A percentile compares a stretch with the other conserved stretches of the same genome.
Evolutionary conservation across 2,888 invertebrate species (phyloP).

Genomic region (Microplitis manilae): DNA sequence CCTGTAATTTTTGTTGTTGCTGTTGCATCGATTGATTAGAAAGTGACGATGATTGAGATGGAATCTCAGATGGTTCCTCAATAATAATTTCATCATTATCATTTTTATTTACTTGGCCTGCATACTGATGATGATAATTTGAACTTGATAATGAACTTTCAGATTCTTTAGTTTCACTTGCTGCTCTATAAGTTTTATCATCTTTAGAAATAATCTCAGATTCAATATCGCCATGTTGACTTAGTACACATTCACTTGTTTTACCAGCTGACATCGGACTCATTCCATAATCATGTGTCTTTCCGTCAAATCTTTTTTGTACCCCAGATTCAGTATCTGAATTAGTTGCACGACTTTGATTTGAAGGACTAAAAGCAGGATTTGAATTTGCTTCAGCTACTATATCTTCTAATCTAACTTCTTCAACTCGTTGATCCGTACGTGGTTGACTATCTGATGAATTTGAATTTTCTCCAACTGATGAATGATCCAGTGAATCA

Average conservation of each 20-base stretch:
- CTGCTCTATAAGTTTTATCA: constrained; percentile 53
- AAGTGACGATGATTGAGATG: constrained; percentile 31
- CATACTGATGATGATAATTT: constrained; percentile 55
- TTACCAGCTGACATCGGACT: constrained; percentile 49
- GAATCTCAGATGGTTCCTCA: constrained; percentile 51
- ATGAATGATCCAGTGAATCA: constrained; percentile 61
- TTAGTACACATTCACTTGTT: constrained; percentile 50
- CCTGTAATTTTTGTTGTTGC: constrained; percentile 17
- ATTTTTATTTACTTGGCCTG: constrained; percentile 48
- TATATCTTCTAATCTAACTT: constrained; percentile 67
- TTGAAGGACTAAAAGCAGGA: constrained; percentile 63
- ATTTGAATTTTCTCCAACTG: constrained; percentile 69
- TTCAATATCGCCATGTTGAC: constrained; percentile 50
- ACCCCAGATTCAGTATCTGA: constrained; percentile 60
- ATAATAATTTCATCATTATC: constrained; percentile 58
- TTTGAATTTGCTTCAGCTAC: constrained; percentile 66
- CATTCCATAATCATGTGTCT: constrained; percentile 54
- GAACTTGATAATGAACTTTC: constrained; percentile 52
- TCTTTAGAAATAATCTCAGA: constrained; percentile 49
- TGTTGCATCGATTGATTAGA: constrained; percentile 35
- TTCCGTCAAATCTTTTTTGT: constrained; percentile 60
- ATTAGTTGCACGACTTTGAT: constrained; percentile 59
- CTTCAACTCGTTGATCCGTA: constrained; percentile 68
- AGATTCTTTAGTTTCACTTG: constrained; percentile 51
- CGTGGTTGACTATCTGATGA: constrained; percentile 67